Conservation (phyloP, 2,113 vertebrate species). For the Neolamprologus caudopunctatus region DNA sequence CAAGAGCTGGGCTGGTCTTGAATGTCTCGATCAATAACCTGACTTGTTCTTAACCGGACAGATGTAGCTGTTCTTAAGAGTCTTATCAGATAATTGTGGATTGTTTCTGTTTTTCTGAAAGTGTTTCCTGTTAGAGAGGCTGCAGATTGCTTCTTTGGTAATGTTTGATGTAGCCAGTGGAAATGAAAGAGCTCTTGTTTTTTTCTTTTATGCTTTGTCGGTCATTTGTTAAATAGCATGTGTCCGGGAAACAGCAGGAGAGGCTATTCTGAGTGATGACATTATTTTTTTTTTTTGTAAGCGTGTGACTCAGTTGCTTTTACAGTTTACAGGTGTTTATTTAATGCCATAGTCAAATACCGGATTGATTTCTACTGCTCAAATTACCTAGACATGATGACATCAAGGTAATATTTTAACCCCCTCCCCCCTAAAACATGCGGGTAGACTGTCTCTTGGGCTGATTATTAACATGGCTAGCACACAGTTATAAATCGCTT, state of each 20-base stretch:
- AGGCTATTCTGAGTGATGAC: background rate
- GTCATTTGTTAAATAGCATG: background rate
- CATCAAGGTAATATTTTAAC: background rate
- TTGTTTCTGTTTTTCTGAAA: background rate
- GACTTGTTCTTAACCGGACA: background rate
- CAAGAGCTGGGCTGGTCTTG: background rate
- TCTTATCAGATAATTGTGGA: background rate
- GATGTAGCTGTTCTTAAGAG: background rate
- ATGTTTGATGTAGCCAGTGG: background rate
- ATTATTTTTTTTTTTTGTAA: background rate
- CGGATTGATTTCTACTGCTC: background rate
- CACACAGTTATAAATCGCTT: background rate
- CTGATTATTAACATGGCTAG: background rate
- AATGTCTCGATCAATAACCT: background rate
- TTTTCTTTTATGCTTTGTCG: background rate
- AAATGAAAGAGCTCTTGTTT: background rate
- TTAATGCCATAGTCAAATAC: background rate
- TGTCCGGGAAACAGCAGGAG: background rate
- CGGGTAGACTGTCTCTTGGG: background rate
- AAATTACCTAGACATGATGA: background rate
- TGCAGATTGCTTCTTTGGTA: background rate
- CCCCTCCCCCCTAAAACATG: background rate
- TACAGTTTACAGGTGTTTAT: background rate
- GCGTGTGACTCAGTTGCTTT: background rate
- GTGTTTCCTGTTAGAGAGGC: background rate